phyloP scores from a whole-genome alignment of 2,113 vertebrate genomes.

The Limanda limanda region DNA sequence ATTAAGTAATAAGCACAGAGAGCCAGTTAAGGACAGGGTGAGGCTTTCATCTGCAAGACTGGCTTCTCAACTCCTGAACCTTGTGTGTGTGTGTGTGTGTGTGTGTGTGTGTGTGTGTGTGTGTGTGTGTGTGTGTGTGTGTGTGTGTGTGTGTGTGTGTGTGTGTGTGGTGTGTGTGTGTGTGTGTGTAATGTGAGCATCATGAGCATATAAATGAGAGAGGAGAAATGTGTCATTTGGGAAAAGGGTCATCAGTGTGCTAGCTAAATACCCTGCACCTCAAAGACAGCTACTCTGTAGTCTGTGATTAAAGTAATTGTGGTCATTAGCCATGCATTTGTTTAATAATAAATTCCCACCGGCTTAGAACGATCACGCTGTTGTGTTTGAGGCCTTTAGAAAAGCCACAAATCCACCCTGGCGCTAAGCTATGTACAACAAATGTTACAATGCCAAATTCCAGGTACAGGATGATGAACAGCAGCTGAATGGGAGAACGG shows the following conservation, averaged over 20 bases:
- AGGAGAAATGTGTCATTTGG: conserved; percentile 53
- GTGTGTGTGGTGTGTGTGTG: neutral
- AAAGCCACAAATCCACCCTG: conserved; percentile 67
- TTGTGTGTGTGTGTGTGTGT: conserved; percentile 4
- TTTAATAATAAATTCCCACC: conserved; percentile 62
- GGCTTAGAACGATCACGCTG: conserved; percentile 65
- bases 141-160: neutral
- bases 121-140: neutral
- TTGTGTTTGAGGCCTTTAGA: conserved; percentile 48
- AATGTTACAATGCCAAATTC: conserved; percentile 66
- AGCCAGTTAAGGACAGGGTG: conserved; percentile 28
- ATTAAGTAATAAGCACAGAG: conserved; percentile 51
- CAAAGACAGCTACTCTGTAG: conserved; percentile 51
- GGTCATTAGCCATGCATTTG: conserved; percentile 67
- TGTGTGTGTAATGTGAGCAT: neutral
- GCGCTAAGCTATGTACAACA: conserved; percentile 64
- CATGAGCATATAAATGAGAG: conserved; percentile 37
- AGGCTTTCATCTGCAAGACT: conserved; percentile 35
- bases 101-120: neutral
- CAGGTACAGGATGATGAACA: conserved; percentile 70
- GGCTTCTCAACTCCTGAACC: conserved; percentile 28
- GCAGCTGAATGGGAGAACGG: conserved; percentile 50
- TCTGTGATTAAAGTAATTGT: conserved; percentile 67
- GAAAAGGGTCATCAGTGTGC: conserved; percentile 58
- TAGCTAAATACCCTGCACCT: conserved; percentile 58